These are phyloP conservation scores for Tinamus major DNA, from an alignment of 2,797 vertebrate species.

Conservation along the genomic window DNA sequence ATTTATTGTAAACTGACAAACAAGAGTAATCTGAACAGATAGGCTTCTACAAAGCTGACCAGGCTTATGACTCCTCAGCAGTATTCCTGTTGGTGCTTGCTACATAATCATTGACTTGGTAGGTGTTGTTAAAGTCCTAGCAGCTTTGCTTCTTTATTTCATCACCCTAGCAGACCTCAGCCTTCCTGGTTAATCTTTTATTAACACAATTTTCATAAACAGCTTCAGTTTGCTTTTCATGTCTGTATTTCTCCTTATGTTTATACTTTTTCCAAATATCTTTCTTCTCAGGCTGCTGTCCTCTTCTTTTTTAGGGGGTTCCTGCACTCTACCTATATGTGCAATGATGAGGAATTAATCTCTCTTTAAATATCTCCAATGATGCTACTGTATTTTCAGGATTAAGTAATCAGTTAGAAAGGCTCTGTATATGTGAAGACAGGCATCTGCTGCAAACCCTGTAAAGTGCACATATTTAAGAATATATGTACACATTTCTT, in stretches of 20 bases:
- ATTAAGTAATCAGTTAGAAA: neutral
- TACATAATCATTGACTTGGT: neutral
- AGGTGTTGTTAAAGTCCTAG: neutral
- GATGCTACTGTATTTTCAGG: neutral
- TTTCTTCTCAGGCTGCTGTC: neutral
- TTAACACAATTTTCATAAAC: neutral
- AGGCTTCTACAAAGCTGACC: neutral
- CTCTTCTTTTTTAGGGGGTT: neutral
- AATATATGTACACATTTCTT: neutral
- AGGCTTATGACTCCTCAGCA: neutral
- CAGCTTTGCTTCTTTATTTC: neutral
- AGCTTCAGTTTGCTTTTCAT: neutral
- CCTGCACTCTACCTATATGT: neutral
- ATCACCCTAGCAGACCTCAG: neutral
- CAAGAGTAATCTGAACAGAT: neutral
- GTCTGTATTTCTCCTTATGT: neutral
- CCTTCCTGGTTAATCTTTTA: neutral
- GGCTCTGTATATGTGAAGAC: neutral
- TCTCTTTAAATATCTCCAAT: neutral
- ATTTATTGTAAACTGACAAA: neutral
- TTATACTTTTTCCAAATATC: neutral
- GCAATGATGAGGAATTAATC: neutral
- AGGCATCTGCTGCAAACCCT: fast-evolving
- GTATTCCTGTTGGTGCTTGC: neutral
- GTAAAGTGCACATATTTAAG: neutral